A percentile compares a stretch with the other conserved stretches of the same genome.
Conservation (phyloP, 2,797 vertebrate species). For the Rhadinocentrus ornatus region DNA sequence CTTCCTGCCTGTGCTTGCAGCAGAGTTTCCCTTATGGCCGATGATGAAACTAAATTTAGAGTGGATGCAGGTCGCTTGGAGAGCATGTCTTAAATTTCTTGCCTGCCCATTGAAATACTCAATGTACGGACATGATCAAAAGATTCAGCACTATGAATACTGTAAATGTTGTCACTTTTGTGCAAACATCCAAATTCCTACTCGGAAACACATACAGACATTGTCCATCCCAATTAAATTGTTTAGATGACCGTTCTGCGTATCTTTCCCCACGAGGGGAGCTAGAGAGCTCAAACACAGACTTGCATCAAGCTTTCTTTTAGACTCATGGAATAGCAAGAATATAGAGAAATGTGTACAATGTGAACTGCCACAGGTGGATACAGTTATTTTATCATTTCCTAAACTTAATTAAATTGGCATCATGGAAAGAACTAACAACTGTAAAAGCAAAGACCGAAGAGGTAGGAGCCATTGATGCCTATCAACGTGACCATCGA, state of each 20-base stretch:
- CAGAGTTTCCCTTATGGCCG: constrained; percentile 27
- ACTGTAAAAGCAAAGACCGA: constrained; percentile 1
- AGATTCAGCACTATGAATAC: constrained; percentile 27
- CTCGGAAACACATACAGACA: constrained; percentile 11
- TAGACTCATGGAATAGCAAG: constrained; percentile 59
- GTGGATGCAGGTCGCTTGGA: constrained; percentile 19
- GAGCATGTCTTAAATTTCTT: constrained; percentile 7
- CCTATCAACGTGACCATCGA: constrained; percentile 48
- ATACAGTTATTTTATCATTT: constrained; percentile 72
- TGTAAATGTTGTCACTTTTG: constrained; percentile 15
- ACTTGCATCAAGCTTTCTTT: constrained; percentile 57
- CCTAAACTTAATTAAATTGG: constrained; percentile 74
- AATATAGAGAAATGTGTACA: constrained; percentile 65
- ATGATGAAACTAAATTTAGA: constrained; percentile 45
- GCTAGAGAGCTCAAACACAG: constrained; percentile 58
- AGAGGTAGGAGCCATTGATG: constrained; percentile 14
- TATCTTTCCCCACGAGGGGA: constrained; percentile 17
- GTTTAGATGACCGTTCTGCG: constrained; percentile 31
- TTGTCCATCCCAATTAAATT: constrained; percentile 31
- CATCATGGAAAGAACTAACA: constrained; percentile 27
- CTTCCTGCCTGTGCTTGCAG: constrained; percentile 23
- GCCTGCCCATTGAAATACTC: not conserved
- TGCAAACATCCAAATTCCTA: constrained; percentile 13
- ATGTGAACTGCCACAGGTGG: constrained; percentile 67
- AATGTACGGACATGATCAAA: constrained; percentile 6